Conservation (phyloP, 2,113 vertebrate genomes). For the Burhinus oedicnemus region DNA sequence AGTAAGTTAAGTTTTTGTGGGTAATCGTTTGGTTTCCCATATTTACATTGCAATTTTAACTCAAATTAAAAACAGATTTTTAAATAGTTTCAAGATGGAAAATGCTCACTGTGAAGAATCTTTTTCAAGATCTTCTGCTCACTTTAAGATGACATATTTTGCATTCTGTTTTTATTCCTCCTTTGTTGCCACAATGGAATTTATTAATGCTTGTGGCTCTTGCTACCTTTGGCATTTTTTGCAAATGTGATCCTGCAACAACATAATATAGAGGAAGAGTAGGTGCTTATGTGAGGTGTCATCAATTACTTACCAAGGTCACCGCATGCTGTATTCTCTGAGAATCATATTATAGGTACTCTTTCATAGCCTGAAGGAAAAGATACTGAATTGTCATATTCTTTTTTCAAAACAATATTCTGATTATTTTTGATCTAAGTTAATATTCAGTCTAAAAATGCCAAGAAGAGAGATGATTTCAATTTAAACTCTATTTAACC, state of each 20-base stretch:
- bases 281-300: background rate
- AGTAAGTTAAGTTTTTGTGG: background rate
- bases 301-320: conserved; percentile 31
- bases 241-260: conserved; percentile 19
- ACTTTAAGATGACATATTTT: background rate
- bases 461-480: conserved; percentile 1
- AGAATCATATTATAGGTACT: background rate
- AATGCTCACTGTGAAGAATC: background rate
- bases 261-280: background rate
- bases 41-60: background rate
- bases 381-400: background rate
- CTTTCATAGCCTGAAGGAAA: conserved; percentile 5
- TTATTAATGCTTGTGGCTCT: background rate
- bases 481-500: background rate
- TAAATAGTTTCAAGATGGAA: background rate
- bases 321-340: background rate
- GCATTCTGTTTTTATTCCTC: background rate
- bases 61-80: background rate
- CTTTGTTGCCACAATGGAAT: background rate
- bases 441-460: conserved; percentile 20
- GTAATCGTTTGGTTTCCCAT: background rate
- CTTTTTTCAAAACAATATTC: background rate
- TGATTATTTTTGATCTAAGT: conserved; percentile 17
- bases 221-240: conserved; percentile 22
- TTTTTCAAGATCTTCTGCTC: background rate